Evolutionary conservation across 2,113 vertebrate genomes (phyloP), one percentile per base, ranked within the genome.

Genomic region (Plectropomus leopardus): DNA sequence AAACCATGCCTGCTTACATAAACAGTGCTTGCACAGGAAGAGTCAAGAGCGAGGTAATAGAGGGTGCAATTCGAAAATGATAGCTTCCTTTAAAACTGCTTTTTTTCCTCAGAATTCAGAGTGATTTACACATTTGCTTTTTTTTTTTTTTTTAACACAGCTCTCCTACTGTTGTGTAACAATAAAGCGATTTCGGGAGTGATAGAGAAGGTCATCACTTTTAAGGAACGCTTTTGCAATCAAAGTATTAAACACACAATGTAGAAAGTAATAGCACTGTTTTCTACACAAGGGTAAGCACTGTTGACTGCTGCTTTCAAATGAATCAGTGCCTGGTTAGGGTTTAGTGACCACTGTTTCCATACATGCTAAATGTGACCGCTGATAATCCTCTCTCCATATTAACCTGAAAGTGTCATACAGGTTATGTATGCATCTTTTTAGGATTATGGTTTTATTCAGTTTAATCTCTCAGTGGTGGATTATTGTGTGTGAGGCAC

Each of bases 1-100:
- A 65, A 86, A 64, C 72, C 86, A 85, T 58, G 72, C 63, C 82
- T 61, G 73, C 73, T 78, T 74, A 60, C 60, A 80, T 78, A 84
- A 89, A 86, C 80, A 80, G 28, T 74, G 72, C 76, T 83, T 78
- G 66, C 76, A 78, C 61, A 59, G 82, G 74, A 84, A 50, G 64
- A 76, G 55, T 64, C 10, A 48, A 81, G 53, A 82, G 63, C 4
- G 9, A 85, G 73, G 67, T 74, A 87, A 81, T 68, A 40, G 55
- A 71, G 60, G 70, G 60, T 55, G 60, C 72, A 54, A 16, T 77
- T 78, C 24, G 28, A 30, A 72, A 78, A 66, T 66, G 63, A 84
- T 63, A 75, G 48, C 13, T 63, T 84, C 28, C 36, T 76, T 72
- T 64, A 50, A 78, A 75, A 71, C 17, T 0, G 11, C 32, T 57